These are phyloP conservation scores for Labroides dimidiatus DNA, from an alignment of 2,797 vertebrate species.

Conservation along the genomic window DNA sequence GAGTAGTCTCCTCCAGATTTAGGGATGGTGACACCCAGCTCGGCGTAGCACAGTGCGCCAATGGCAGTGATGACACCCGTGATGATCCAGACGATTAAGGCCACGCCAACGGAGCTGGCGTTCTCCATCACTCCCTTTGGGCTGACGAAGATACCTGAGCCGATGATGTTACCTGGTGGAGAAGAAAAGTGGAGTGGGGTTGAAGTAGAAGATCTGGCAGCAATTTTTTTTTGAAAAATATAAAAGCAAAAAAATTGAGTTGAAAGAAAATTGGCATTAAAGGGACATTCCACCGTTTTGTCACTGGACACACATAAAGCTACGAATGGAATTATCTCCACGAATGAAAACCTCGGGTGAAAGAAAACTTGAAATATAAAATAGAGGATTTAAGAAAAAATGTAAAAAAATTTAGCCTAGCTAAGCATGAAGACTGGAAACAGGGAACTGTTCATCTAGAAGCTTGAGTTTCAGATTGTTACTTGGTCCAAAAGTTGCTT, in stretches of 20 bases:
- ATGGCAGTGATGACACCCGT: conserved; percentile 93
- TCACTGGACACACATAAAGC: not conserved
- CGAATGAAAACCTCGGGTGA: not conserved
- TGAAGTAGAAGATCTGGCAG: not conserved
- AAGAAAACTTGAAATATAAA: too few relatives aligned
- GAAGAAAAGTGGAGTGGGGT: conserved; percentile 4
- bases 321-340: not conserved
- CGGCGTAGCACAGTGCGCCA: conserved; percentile 93
- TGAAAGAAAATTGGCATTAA: too few relatives aligned
- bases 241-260: too few relatives aligned
- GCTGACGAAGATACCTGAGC: conserved; percentile 95
- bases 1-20: conserved; percentile 95
- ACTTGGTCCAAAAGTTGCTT: too few relatives aligned
- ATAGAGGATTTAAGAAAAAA: too few relatives aligned
- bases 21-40: conserved; percentile 94
- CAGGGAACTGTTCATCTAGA: too few relatives aligned
- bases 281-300: too few relatives aligned
- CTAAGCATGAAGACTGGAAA: too few relatives aligned
- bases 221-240: too few relatives aligned
- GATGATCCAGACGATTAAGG: conserved; percentile 91
- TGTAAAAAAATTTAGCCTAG: too few relatives aligned
- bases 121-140: conserved; percentile 95
- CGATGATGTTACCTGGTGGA: conserved; percentile 92
- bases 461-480: too few relatives aligned
- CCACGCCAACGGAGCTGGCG: conserved; percentile 91